Evolutionary conservation across 2,113 vertebrate species (phyloP), one percentile per base, ranked within the genome.

Genomic region (Melanotaenia duboulayi): DNA sequence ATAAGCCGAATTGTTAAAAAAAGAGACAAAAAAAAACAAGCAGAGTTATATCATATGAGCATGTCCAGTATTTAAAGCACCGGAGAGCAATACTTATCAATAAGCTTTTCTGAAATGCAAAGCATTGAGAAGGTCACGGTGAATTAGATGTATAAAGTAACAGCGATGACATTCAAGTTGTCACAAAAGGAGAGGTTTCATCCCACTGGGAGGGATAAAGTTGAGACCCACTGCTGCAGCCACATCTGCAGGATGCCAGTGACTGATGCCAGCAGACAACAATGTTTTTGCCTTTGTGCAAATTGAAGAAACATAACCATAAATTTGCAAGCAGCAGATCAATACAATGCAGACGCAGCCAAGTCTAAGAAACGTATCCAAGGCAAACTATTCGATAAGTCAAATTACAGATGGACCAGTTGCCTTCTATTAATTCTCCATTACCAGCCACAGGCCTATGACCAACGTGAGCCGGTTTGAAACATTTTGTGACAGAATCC

Each of bases 301-400:
- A 91, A 91, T 78, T 88, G 85, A 81, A 89, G 89, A 84, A 89
- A 88, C 88, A 91, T 84, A 92, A 83, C 88, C 90, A 91, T 90
- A 89, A 88, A 91, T 91, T 89, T 89, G 76, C 71, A 72, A 87
- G 84, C 39, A 35, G 66, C 16, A 1, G 83, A 91, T 93, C 91
- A 59, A 92, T 93, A 81, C 64, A 3, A 17, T 52, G 51, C 52
- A 82, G 84, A 82, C 72, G 35, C 44, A 65, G 85, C 86, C 82
- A 61, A 83, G 83, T 83, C 81, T 32, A 81, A 83, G 83, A 88
- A 89, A 85, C 66, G 69, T 76, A 89, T 90, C 88, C 91, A 70
- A 76, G 58, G 65, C 78, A 87, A 86, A 87, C 59, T 72, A 90
- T 89, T 91, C 88, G 48, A 91, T 90, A 87, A 80, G 67, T 71